These are phyloP conservation scores for Marronus borbonicus DNA, from an alignment of 2,888 invertebrate genomes.

Conservation along the genomic window DNA sequence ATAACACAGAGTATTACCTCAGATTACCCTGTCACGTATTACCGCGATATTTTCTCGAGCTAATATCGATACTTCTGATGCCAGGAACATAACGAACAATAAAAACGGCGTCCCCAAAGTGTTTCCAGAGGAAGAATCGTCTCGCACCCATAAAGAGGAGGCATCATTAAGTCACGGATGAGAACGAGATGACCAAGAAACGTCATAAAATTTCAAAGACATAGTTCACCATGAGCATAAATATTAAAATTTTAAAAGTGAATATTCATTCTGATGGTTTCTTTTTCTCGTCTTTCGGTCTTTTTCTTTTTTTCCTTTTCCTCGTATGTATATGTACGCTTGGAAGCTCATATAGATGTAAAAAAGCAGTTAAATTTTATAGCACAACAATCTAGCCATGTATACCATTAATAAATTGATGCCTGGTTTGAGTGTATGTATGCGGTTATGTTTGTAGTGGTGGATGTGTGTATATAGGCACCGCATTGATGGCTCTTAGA, in stretches of 20 bases:
- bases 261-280: conserved; percentile 34
- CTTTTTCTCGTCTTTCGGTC: not conserved
- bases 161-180: conserved; percentile 12
- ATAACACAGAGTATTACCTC: not conserved
- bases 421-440: not conserved
- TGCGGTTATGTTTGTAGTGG: no score
- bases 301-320: not conserved
- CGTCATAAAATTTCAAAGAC: conserved; percentile 54
- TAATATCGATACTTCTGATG: conserved; percentile 9
- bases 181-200: conserved; percentile 39
- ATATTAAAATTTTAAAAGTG: conserved; percentile 56
- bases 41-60: not conserved
- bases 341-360: conserved; percentile 46
- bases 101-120: conserved; percentile 6
- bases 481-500: not conserved
- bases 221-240: conserved; percentile 55
- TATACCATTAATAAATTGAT: conserved; percentile 45
- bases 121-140: not conserved
- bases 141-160: conserved; percentile 5
- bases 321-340: conserved; percentile 27
- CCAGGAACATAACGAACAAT: not conserved
- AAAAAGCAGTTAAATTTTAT: conserved; percentile 57
- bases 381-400: conserved; percentile 23
- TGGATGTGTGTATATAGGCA: no score
- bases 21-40: not conserved